Evolutionary conservation across 2,888 invertebrate genomes (phyloP).

Genomic region (Dione vanillae): DNA sequence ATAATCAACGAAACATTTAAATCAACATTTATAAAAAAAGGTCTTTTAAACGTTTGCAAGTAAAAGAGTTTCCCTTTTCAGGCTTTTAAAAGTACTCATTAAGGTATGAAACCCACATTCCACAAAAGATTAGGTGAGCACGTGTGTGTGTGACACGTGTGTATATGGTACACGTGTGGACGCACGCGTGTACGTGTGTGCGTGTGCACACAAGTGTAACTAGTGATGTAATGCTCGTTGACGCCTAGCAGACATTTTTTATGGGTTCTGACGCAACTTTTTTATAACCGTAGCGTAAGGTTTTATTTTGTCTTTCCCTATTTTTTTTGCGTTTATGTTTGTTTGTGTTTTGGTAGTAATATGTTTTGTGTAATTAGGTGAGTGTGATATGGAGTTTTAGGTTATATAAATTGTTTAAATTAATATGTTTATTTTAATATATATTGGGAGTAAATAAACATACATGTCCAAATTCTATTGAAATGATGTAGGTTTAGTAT

Average conservation of each 20-base stretch:
- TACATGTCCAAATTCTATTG: not conserved
- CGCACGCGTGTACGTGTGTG: slow-evolving; percentile 46
- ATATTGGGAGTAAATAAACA: not conserved
- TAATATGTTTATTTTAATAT: not conserved
- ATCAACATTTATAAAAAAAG: slow-evolving; percentile 51
- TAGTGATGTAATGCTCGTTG: slow-evolving; percentile 79
- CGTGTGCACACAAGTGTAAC: slow-evolving; percentile 54
- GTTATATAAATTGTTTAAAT: not conserved
- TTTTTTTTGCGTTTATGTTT: slow-evolving; percentile 22
- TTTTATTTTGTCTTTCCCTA: slow-evolving; percentile 28
- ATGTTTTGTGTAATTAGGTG: not conserved
- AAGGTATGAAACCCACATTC: slow-evolving; percentile 80
- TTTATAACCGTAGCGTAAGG: slow-evolving; percentile 74
- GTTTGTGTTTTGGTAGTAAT: not conserved
- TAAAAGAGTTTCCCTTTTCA: slow-evolving; percentile 75
- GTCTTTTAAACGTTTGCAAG: slow-evolving; percentile 52
- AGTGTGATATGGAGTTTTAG: not conserved
- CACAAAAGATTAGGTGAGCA: slow-evolving; percentile 78
- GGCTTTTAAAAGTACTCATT: slow-evolving; percentile 77
- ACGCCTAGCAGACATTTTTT: slow-evolving; percentile 83
- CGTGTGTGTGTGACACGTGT: slow-evolving; percentile 53
- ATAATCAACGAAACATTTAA: slow-evolving; percentile 52
- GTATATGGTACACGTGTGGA: slow-evolving; percentile 52
- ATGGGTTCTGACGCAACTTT: slow-evolving; percentile 82
- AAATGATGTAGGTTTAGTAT: not conserved